These are phyloP conservation scores for Drepana falcataria DNA, from an alignment of 2,888 invertebrate genomes.

Conservation along the genomic window DNA sequence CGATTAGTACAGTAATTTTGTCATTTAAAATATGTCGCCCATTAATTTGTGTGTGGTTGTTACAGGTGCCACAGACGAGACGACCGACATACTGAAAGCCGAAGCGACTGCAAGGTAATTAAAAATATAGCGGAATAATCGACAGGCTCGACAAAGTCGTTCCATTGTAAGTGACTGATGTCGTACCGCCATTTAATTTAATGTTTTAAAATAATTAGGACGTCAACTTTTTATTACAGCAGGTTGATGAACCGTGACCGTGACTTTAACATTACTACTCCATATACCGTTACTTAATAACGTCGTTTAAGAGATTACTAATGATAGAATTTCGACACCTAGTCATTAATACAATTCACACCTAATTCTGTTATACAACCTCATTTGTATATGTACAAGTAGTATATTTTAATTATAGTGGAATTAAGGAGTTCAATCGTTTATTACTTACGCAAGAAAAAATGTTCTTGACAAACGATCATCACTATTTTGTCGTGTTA, in stretches of 20 bases:
- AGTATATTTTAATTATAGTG: too few relatives aligned
- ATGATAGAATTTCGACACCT: neutral
- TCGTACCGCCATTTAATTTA: constrained; percentile 13
- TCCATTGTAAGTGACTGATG: constrained; percentile 23
- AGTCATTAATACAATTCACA: neutral
- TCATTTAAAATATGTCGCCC: constrained; percentile 14
- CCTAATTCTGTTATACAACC: neutral
- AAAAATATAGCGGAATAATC: constrained; percentile 27
- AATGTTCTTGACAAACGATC: too few relatives aligned
- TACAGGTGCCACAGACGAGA: constrained; percentile 37
- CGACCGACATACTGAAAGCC: constrained; percentile 25
- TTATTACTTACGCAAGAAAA: too few relatives aligned
- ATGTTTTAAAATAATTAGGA: constrained; percentile 1
- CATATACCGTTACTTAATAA: neutral
- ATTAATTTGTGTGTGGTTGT: constrained; percentile 33
- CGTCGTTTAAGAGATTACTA: neutral
- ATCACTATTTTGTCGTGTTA: too few relatives aligned
- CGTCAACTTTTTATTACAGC: neutral
- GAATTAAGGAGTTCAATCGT: too few relatives aligned
- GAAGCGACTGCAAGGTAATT: constrained; percentile 49
- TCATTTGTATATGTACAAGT: too few relatives aligned
- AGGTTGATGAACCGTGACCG: neutral
- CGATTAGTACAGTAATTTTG: neutral
- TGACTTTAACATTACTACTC: neutral
- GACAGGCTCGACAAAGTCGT: constrained; percentile 16